A percentile compares a stretch with the other conserved stretches of the same genome.
These are phyloP conservation scores for Tyria jacobaeae DNA, from an alignment of 2,888 invertebrate genomes.

Conservation along the genomic window DNA sequence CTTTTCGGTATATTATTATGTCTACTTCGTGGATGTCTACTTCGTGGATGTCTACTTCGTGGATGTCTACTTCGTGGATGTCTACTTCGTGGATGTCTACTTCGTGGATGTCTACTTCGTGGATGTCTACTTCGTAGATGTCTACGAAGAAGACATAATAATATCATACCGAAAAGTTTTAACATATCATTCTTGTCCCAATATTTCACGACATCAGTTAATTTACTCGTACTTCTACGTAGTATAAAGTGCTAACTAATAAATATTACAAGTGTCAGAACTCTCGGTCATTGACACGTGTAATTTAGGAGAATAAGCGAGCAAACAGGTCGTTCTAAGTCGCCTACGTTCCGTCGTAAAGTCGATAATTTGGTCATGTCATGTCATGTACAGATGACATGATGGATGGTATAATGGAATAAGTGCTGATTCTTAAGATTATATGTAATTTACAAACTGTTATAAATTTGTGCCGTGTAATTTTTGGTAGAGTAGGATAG, in stretches of 20 bases:
- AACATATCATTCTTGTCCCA: no score
- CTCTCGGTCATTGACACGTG: slow-evolving; percentile 7
- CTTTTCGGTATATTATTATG: no score
- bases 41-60: no score
- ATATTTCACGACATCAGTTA: neutral
- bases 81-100: no score
- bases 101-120: no score
- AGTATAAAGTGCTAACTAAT: neutral
- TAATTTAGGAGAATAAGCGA: slow-evolving; percentile 1
- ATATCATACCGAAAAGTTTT: no score
- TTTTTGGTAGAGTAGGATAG: no score
- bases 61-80: no score
- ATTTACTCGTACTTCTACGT: neutral
- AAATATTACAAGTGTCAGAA: neutral
- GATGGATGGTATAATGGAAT: neutral
- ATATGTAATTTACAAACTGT: neutral
- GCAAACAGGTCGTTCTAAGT: neutral
- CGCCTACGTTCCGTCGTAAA: neutral
- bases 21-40: no score
- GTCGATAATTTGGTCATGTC: neutral
- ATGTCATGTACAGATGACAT: neutral
- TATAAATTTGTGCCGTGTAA: neutral
- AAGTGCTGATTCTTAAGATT: neutral
- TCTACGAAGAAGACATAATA: no score
- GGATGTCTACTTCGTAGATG: no score